Base-by-base conservation (phyloP, 1,140 invertebrate genomes). In the Drosophila pachea region DNA sequence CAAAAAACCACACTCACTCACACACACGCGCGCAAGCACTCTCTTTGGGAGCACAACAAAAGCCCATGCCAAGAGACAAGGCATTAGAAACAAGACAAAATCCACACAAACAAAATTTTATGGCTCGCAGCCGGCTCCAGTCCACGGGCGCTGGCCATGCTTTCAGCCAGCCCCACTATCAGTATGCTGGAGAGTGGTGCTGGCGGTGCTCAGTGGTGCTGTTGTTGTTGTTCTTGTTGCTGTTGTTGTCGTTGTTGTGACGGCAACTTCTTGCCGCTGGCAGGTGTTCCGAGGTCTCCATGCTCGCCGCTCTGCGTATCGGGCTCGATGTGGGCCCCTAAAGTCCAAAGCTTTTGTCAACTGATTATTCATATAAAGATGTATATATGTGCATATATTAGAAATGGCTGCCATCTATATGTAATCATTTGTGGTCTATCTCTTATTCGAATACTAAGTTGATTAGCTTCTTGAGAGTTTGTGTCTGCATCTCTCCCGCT, bases 241-340 rank as follows among this genome's bases (percentile, higher is more conserved):
- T 22, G 22, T 3, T 22, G 22, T 22, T 22, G 22, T 22, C 22
- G 35, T 16, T 56, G 47, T 52, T 45, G 36, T 47, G 52, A 53
- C 56, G 65, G 14, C 22, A 14, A 56, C 45, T 56, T 55, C 35
- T 68, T 48, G 59, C 40, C 7, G 45, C 29, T 43, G 64, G 67
- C 67, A 69, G 67, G 67, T 69, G 67, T 65, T 65, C 64, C 61
- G 67, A 69, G 67, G 67, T 69, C 61, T 69, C 61, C 38, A 56
- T 58, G 61, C 53, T 56, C 53, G 60, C 60, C 43, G 45, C 38
- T 69, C 61, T 64, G 43, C 43, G 53, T 45, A 56, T 69, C 67
- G 50, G 29, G 22, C 32, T 58, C 56, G 22, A 22, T 22, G 3
- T 22, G 22, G 22, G 22, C 22, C 22, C 22, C 22, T 3, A 22